phyloP scores from a whole-genome alignment of 1,140 invertebrate genomes.

The Drosophila carrolli region DNA sequence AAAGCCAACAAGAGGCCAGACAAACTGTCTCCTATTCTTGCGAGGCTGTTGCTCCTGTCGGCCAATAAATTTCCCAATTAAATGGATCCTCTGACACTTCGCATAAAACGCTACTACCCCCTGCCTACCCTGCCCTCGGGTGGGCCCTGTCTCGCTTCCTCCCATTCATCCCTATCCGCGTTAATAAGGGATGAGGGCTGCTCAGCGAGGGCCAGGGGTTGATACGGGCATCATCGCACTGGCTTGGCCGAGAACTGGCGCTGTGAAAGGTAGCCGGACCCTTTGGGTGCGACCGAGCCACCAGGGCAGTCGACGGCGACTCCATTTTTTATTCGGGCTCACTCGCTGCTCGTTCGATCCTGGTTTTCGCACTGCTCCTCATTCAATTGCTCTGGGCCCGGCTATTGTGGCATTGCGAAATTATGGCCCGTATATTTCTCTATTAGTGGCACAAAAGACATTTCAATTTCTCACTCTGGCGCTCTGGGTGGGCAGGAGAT shows the following conservation, averaged over 20 bases:
- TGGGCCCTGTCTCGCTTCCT: slow-evolving; percentile 11
- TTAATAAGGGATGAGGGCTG: slow-evolving; percentile 75
- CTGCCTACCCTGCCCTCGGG: slow-evolving; percentile 33
- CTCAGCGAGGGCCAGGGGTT: slow-evolving; percentile 52
- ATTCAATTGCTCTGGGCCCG: slow-evolving; percentile 40
- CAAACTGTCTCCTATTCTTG: slow-evolving; percentile 64
- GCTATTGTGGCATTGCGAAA: slow-evolving; percentile 68
- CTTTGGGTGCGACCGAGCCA: neutral
- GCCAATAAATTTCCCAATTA: slow-evolving; percentile 81
- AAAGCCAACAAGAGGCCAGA: slow-evolving; percentile 76
- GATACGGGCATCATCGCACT: slow-evolving; percentile 62
- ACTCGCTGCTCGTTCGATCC: slow-evolving; percentile 48
- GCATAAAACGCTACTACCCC: slow-evolving; percentile 63
- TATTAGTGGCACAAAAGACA: slow-evolving; percentile 75
- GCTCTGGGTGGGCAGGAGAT: slow-evolving; percentile 56
- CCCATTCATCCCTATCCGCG: slow-evolving; percentile 27
- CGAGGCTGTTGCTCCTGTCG: slow-evolving; percentile 34
- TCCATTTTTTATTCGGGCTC: slow-evolving; percentile 67
- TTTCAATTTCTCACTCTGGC: slow-evolving; percentile 68
- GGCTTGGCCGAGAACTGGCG: slow-evolving; percentile 70
- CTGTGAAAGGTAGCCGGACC: slow-evolving; percentile 74
- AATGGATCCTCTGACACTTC: slow-evolving; percentile 80
- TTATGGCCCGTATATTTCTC: slow-evolving; percentile 74
- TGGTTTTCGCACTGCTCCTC: slow-evolving; percentile 46
- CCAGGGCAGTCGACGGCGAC: slow-evolving; percentile 11